Percentiles rank a stretch among this genome's conserved stretches.
Conservation (phyloP, 2,797 vertebrate genomes). For the Sebastes matsubarae region DNA sequence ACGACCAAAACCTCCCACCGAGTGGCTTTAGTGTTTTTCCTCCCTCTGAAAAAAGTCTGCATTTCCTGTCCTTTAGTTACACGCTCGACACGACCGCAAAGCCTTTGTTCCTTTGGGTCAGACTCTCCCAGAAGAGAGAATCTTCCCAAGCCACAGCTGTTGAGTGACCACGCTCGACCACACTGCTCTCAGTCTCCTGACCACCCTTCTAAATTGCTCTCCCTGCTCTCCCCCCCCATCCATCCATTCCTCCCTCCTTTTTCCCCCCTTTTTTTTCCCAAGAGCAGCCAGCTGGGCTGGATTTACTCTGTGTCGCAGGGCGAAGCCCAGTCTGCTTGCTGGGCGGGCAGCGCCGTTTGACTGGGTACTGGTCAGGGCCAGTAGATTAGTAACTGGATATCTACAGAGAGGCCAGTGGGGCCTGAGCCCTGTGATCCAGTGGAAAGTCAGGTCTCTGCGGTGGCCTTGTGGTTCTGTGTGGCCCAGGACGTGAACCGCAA, state of each 20-base stretch:
- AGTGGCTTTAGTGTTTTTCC: conserved; percentile 65
- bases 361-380: conserved; percentile 72
- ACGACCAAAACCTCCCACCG: conserved; percentile 72
- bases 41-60: conserved; percentile 43
- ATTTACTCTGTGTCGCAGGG: conserved; percentile 77
- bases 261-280: conserved; percentile 58
- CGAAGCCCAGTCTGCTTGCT: conserved; percentile 52
- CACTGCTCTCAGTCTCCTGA: conserved; percentile 73
- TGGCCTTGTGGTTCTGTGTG: conserved; percentile 61
- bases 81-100: conserved; percentile 61
- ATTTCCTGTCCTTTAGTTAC: conserved; percentile 74
- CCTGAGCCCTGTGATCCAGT: conserved; percentile 79
- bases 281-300: conserved; percentile 74
- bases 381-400: conserved; percentile 83
- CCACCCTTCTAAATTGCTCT: conserved; percentile 62
- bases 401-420: conserved; percentile 70
- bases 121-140: conserved; percentile 51
- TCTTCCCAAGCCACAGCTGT: conserved; percentile 67
- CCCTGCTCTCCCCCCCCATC: conserved; percentile 12
- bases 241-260: conserved; percentile 25
- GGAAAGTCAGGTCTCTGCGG: conserved; percentile 72
- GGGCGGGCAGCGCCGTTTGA: conserved; percentile 66
- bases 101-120: conserved; percentile 76
- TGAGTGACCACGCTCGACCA: conserved; percentile 74
- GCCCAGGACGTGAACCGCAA: conserved; percentile 66